Percentiles rank a stretch among this genome's conserved stretches.
phyloP scores from a whole-genome alignment of 1,140 invertebrate genomes.

The Tetramorium alpestre region DNA sequence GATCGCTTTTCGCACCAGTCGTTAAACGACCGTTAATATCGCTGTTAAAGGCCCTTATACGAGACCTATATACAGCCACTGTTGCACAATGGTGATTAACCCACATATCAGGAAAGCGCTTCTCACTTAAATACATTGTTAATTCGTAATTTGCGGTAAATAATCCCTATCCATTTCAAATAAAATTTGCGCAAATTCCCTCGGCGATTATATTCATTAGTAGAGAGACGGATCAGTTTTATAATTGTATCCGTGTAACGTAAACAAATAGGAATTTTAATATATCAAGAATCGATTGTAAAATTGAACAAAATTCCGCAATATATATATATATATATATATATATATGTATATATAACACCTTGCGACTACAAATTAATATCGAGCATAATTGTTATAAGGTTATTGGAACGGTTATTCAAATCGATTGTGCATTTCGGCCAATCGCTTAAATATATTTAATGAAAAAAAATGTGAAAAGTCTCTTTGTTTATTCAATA shows the following conservation, averaged over 20 bases:
- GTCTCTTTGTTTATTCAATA: background rate
- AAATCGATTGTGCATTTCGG: background rate
- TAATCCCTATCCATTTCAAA: constrained; percentile 15
- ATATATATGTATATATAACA: background rate
- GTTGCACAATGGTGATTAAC: constrained; percentile 52
- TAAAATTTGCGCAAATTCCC: background rate
- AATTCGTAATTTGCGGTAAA: constrained; percentile 24
- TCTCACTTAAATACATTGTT: constrained; percentile 27
- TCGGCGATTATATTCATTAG: background rate
- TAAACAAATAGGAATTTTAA: constrained; percentile 1
- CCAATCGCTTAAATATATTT: background rate
- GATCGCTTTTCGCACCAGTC: constrained; percentile 64
- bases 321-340: background rate
- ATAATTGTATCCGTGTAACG: background rate
- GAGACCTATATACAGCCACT: background rate
- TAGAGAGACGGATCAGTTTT: background rate
- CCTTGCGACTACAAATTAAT: background rate
- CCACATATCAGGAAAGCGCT: constrained; percentile 49
- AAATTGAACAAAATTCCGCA: background rate
- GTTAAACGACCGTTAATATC: constrained; percentile 56
- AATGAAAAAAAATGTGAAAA: background rate
- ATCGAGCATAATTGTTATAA: background rate
- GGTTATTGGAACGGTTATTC: background rate
- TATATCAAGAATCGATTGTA: background rate
- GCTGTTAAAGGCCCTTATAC: constrained; percentile 34